Conservation (phyloP, 1,140 invertebrate species). For the Camponotus vicinus region DNA sequence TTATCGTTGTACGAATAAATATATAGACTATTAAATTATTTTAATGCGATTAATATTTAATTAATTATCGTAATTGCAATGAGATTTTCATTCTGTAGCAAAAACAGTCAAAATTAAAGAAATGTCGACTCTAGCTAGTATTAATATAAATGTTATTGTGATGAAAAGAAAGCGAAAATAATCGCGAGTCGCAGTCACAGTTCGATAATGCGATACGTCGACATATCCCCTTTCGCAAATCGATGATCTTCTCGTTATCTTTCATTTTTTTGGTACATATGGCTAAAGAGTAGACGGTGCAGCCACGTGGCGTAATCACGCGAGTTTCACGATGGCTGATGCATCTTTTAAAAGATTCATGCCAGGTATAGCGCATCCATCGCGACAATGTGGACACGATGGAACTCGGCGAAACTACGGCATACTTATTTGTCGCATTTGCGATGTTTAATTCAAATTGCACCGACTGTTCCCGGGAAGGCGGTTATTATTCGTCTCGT, state of each 20-base stretch:
- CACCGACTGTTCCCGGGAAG: constrained; percentile 6
- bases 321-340: constrained; percentile 39
- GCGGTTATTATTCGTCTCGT: constrained; percentile 48
- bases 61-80: neutral
- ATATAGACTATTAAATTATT: neutral
- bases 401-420: constrained; percentile 58
- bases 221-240: constrained; percentile 18
- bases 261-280: constrained; percentile 36
- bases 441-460: constrained; percentile 58
- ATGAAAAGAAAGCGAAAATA: neutral
- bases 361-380: constrained; percentile 43
- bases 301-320: constrained; percentile 73
- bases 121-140: neutral
- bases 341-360: constrained; percentile 55
- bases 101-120: neutral
- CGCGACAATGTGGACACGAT: constrained; percentile 28
- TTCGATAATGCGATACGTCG: neutral
- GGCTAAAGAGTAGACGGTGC: constrained; percentile 4
- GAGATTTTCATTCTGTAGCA: neutral
- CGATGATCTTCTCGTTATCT: constrained; percentile 39
- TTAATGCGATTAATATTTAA: neutral
- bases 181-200: neutral
- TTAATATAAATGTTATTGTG: neutral
- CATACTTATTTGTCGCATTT: constrained; percentile 59
- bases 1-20: neutral